Conservation (phyloP, 1,140 invertebrate genomes). For the Cydia pomonella region DNA sequence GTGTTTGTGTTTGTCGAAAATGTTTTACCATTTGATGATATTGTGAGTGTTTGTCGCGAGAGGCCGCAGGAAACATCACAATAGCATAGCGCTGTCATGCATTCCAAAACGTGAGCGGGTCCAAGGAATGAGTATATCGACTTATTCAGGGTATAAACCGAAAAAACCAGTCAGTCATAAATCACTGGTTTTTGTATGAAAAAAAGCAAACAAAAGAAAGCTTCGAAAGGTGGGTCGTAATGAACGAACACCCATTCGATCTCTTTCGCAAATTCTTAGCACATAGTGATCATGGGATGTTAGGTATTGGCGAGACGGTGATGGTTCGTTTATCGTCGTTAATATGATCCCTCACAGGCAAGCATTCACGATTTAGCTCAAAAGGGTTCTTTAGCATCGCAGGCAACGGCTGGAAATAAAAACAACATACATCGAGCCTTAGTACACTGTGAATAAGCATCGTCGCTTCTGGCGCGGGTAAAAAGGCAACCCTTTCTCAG, state of each 20-base stretch:
- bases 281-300: constrained; percentile 75
- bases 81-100: constrained; percentile 68
- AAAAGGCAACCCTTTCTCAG: constrained; percentile 44
- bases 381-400: constrained; percentile 80
- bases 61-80: constrained; percentile 62
- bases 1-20: constrained; percentile 70
- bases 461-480: constrained; percentile 3
- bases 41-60: constrained; percentile 72
- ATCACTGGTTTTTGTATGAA: constrained; percentile 70
- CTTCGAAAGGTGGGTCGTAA: constrained; percentile 47
- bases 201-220: constrained; percentile 72
- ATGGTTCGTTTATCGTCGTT: constrained; percentile 77
- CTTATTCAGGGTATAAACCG: constrained; percentile 46
- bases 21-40: constrained; percentile 75
- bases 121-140: constrained; percentile 76
- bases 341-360: constrained; percentile 80
- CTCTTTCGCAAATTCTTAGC: constrained; percentile 68
- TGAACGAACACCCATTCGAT: constrained; percentile 48
- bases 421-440: constrained; percentile 80
- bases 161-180: constrained; percentile 72
- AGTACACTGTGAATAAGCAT: constrained; percentile 61
- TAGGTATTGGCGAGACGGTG: constrained; percentile 75
- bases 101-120: constrained; percentile 63
- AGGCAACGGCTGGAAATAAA: constrained; percentile 81
- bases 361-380: constrained; percentile 81